These are phyloP conservation scores for Zoroaster sp. DNA, from an alignment of 53 echinoderm and acorn worm species.

Conservation along the genomic window DNA sequence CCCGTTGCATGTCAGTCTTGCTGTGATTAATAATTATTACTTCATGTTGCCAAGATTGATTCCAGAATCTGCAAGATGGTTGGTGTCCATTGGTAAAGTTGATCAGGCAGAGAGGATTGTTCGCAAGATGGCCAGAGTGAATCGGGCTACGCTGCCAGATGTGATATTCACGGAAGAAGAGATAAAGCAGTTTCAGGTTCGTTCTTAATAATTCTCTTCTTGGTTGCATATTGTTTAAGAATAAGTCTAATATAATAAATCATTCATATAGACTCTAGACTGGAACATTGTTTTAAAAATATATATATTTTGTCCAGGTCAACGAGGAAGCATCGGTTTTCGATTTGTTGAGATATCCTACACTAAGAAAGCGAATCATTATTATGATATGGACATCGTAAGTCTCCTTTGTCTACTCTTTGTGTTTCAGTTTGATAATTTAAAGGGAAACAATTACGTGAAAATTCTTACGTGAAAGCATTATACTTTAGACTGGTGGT, in stretches of 20 bases:
- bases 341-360: slow-evolving; percentile 9
- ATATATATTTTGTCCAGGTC: background rate
- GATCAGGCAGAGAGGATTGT: slow-evolving; percentile 56
- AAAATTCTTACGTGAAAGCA: too few relatives aligned
- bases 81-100: slow-evolving; percentile 51
- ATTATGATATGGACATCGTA: slow-evolving; percentile 23
- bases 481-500: too few relatives aligned
- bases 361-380: background rate
- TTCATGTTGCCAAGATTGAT: slow-evolving; percentile 21
- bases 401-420: background rate
- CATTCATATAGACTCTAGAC: background rate
- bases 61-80: slow-evolving; percentile 68
- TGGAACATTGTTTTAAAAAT: background rate
- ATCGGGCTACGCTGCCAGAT: slow-evolving; percentile 48
- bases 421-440: too few relatives aligned
- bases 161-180: slow-evolving; percentile 54
- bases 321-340: background rate
- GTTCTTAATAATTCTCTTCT: background rate
- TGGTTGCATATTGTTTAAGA: too few relatives aligned
- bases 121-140: slow-evolving; percentile 46
- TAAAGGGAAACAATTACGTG: too few relatives aligned
- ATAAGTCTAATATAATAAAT: background rate
- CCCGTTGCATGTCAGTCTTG: background rate
- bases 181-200: slow-evolving; percentile 38
- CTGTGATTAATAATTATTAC: background rate